Evolutionary conservation across 2,888 invertebrate genomes (phyloP), one percentile per base, ranked within the genome.

Genomic region (Macaria notata): DNA sequence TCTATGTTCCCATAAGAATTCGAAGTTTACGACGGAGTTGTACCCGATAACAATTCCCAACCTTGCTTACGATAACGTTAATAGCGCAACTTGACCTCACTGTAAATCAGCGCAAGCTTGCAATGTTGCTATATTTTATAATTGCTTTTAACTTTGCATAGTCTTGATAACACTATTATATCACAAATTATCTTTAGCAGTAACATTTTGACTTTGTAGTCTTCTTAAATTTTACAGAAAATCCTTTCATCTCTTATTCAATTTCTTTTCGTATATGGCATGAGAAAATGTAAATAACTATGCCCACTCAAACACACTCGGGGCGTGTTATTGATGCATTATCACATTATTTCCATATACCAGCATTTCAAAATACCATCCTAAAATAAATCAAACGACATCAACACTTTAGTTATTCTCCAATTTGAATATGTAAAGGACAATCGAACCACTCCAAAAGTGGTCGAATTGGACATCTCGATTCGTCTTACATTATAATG

Each of bases 381-480:
- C 68, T 67, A 72, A 73, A 72, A 80, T 83, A 79, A 81, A 86
- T 84, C 82, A 81, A 78, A 55, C 45, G 66, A 71, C 76, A 75
- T 76, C 71, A 76, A 73, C 74, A 76, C 81, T 84, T 84, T 81
- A 82, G 64, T 82, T 79, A 83, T 80, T 82, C 69, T 74, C 65
- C 68, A 65, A 79, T 79, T 75, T 70, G 68, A 76, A 79, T 77
- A 73, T 68, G 68, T 66, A 73, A 71, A 72, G 72, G 68, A 76
- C 76, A 78, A 76, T 75, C 66, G 67, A 54, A 45, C 67, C 80
- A 81, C 88, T 88, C 76, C 74, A 84, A 65, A 59, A 75, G 79
- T 81, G 86, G 86, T 83, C 62, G 80, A 81, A 88, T 88, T 88
- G 83, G 81, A 74, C 79, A 72, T 75, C 72, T 83, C 79, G 72